phyloP scores from a whole-genome alignment of 2,797 vertebrate species.

The Taeniopygia guttata region DNA sequence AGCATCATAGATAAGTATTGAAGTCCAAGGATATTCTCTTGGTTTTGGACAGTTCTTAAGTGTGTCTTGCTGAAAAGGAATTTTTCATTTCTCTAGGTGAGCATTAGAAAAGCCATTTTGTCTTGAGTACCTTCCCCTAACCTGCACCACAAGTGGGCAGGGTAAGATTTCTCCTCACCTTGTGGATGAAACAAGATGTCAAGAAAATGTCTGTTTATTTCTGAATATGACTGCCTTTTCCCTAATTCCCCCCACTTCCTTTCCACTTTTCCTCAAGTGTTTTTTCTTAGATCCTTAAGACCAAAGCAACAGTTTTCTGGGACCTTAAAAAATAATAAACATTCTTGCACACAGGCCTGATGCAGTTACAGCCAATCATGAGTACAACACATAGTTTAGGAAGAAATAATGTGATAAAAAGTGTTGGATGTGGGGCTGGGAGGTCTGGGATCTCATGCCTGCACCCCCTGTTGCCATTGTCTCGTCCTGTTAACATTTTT shows the following conservation, averaged over 20 bases:
- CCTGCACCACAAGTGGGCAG: background rate
- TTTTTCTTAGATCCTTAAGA: background rate
- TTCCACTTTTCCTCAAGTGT: background rate
- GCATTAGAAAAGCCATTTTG: background rate
- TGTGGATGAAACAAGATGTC: background rate
- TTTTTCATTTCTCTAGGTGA: background rate
- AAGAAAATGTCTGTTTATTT: background rate
- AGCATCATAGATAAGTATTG: background rate
- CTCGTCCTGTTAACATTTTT: background rate
- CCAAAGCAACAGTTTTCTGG: background rate
- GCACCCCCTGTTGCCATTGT: fast-evolving
- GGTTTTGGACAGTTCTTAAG: background rate
- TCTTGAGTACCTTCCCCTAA: background rate
- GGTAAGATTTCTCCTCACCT: background rate
- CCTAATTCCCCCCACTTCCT: background rate
- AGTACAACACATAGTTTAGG: background rate
- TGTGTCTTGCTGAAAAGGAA: background rate
- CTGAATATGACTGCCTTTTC: background rate
- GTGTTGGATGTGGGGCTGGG: background rate
- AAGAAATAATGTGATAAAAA: background rate
- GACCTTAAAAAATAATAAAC: background rate
- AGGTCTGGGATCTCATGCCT: background rate
- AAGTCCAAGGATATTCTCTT: background rate
- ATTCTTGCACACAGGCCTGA: background rate
- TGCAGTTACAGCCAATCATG: background rate